Evolutionary conservation across 2,888 invertebrate genomes (phyloP).

Genomic region (Apoda limacodes): DNA sequence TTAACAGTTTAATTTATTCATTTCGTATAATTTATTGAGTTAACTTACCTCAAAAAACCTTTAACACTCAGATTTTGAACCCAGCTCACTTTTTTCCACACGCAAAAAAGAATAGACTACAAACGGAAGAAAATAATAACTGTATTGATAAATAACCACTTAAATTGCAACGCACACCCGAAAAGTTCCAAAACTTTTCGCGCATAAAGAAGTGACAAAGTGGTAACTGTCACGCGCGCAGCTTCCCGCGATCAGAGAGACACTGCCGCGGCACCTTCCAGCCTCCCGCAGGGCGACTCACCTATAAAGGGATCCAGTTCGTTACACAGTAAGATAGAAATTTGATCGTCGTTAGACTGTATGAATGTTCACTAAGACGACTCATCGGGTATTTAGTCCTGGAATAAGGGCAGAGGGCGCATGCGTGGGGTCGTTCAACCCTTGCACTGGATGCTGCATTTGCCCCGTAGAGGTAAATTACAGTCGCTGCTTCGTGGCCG

Average conservation of each 20-base stretch:
- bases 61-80: neutral
- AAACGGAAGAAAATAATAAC: constrained; percentile 3
- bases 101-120: no score
- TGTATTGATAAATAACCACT: constrained; percentile 9
- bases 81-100: constrained; percentile 1
- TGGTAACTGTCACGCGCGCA: constrained; percentile 27
- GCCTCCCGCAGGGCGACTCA: constrained; percentile 26
- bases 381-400: constrained; percentile 47
- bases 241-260: constrained; percentile 35
- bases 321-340: constrained; percentile 65
- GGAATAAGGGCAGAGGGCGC: constrained; percentile 38
- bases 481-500: constrained; percentile 9
- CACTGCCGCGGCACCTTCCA: constrained; percentile 31
- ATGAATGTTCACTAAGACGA: constrained; percentile 51
- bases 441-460: constrained; percentile 51
- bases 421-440: constrained; percentile 55
- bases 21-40: no score
- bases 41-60: constrained; percentile 3
- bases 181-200: constrained; percentile 47
- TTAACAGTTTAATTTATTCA: no score
- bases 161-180: constrained; percentile 11
- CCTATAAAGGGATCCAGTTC: constrained; percentile 48
- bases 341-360: constrained; percentile 56
- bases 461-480: constrained; percentile 26
- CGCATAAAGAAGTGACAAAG: constrained; percentile 22